Percentiles rank a stretch among this genome's conserved stretches.
Evolutionary conservation across 1,140 invertebrate species (phyloP).

Genomic region (Bradynema listronoti): DNA sequence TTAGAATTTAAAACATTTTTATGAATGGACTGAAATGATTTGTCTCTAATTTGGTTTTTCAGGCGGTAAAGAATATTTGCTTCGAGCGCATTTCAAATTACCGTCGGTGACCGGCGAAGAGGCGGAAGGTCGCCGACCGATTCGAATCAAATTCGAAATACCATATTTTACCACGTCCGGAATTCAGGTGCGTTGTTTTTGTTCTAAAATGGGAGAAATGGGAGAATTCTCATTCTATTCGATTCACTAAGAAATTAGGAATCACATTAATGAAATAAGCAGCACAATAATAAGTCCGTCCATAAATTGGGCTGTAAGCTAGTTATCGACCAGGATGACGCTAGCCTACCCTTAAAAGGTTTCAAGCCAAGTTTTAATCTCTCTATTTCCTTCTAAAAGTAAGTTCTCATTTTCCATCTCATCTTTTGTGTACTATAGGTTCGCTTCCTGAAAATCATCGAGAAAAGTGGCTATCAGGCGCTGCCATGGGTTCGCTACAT

Average conservation of each 20-base stretch:
- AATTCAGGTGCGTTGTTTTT: slow-evolving; percentile 70
- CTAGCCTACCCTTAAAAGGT: not conserved
- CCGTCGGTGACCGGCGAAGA: slow-evolving; percentile 93
- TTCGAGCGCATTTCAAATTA: slow-evolving; percentile 97
- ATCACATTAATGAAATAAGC: not conserved
- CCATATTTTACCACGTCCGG: slow-evolving; percentile 99
- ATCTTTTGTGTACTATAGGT: slow-evolving; percentile 60
- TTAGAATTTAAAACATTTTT: slow-evolving; percentile 13
- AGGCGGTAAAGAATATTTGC: slow-evolving; percentile 89
- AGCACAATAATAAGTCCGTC: not conserved
- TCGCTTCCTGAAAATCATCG: slow-evolving; percentile 96
- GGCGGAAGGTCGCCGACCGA: slow-evolving; percentile 89
- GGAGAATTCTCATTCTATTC: too few relatives aligned
- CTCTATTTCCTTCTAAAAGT: not conserved
- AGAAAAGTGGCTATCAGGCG: slow-evolving; percentile 98
- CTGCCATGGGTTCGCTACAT: slow-evolving; percentile 96
- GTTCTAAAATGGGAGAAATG: slow-evolving; percentile 1
- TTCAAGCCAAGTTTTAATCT: not conserved
- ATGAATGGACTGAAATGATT: not conserved
- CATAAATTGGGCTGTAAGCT: not conserved
- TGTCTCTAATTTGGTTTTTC: slow-evolving; percentile 12
- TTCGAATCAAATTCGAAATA: slow-evolving; percentile 98
- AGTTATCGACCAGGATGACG: not conserved
- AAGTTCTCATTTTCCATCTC: not conserved
- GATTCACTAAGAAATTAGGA: too few relatives aligned